These are phyloP conservation scores for Myripristis murdjan DNA, from an alignment of 2,797 vertebrate species.

Conservation along the genomic window DNA sequence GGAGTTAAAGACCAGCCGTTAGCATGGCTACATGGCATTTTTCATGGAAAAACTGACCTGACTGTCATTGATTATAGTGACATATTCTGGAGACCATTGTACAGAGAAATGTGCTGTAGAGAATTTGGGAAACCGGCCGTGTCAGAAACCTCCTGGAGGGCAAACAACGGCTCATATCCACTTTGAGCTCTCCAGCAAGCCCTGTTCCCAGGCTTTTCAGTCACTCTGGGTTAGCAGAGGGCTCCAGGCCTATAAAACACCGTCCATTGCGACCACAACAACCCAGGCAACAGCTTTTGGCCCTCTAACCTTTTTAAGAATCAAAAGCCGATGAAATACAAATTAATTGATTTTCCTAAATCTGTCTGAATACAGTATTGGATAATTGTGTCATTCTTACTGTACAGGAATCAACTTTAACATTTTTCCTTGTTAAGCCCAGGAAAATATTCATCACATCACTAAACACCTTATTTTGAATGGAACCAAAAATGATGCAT, in stretches of 20 bases:
- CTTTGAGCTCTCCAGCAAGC: neutral
- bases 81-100: slow-evolving; percentile 24
- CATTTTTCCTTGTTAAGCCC: neutral
- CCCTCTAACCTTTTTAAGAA: neutral
- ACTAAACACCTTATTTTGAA: neutral
- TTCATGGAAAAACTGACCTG: slow-evolving; percentile 55
- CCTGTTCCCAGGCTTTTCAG: neutral
- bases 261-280: slow-evolving; percentile 14
- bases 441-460: neutral
- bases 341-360: neutral
- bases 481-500: no score
- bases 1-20: slow-evolving; percentile 20
- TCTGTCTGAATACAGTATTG: neutral
- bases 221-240: neutral
- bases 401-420: neutral
- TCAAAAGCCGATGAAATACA: neutral
- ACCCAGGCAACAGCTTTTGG: slow-evolving; percentile 3
- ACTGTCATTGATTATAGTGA: slow-evolving; percentile 23
- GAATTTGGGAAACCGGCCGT: slow-evolving; percentile 9
- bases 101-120: slow-evolving; percentile 28
- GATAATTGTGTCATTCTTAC: neutral
- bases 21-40: slow-evolving; percentile 35
- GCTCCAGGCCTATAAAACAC: slow-evolving; percentile 13
- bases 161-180: slow-evolving; percentile 27
- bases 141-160: slow-evolving; percentile 25